Base-by-base conservation (phyloP, 2,888 invertebrate species). In the Epiblema foenella region DNA sequence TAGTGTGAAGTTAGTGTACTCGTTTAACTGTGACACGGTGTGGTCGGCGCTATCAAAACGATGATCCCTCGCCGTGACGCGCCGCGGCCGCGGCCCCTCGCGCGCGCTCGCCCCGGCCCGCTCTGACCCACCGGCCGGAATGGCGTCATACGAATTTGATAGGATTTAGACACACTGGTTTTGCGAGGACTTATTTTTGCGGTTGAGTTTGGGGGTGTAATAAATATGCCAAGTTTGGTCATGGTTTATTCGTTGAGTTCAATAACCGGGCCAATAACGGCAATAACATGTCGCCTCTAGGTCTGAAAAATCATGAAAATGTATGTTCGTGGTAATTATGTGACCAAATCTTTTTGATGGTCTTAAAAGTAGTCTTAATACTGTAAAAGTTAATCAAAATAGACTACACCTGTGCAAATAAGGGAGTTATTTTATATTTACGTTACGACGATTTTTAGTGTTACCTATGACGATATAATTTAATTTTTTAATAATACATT, bases 61-160 rank as follows among this genome's bases (percentile, higher is more conserved):
- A 81, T 83, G 85, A 88, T 88, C 88, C 89, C 89, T 85, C 85
- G 83, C 84, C 88, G 87, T 82, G 85, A 88, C 89, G 29, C 12
- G 11, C 37, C 85, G 86, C 84, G 82, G 82, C 85, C 88, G n/a
- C n/a, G 11, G 24, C 29, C 33, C 54, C 29, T 8, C 29, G 60
- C 20, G 1, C 10, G 17, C 33, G 33, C 58, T 37, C 37, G 37
- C 11, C 7, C 18, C 59, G 15, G 5, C 49, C 33, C 12, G 9
- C 52, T 20, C 52, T 51, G 51, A 37, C 49, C 51, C 63, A 63
- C 63, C 63, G 37, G 33, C 15, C 17, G 33, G 15, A 66, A 57
- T 65, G 56, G 56, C 46, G 65, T 56, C 46, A 54, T 52, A 52
- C 52, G 24, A 39, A 15, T 57, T 49, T 58, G 39, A 39, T 52